These are phyloP conservation scores for Heliocidaris tuberculata DNA, from an alignment of 35 echinoderm and acorn worm species.

Conservation along the genomic window DNA sequence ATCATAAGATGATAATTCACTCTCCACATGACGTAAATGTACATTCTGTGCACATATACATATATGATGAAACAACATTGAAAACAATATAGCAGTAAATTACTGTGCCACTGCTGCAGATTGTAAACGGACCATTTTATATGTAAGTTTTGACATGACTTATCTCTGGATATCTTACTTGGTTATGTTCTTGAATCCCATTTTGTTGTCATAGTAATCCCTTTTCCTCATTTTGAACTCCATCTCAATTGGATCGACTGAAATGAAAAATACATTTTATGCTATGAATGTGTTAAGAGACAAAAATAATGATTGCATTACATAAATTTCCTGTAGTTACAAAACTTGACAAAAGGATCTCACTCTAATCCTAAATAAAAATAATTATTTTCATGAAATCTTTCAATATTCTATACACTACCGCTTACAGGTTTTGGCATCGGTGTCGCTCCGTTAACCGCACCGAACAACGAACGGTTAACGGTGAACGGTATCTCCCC, in stretches of 20 bases:
- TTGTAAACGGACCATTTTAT: too few species aligned
- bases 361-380: too few species aligned
- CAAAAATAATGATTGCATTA: not conserved
- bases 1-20: too few species aligned
- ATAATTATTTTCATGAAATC: not conserved
- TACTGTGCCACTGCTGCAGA: too few species aligned
- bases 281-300: not conserved
- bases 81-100: too few species aligned
- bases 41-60: too few species aligned
- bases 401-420: not conserved
- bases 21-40: too few species aligned
- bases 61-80: too few species aligned
- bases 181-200: slow-evolving; percentile 72
- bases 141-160: not conserved
- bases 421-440: too few species aligned
- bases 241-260: slow-evolving; percentile 61
- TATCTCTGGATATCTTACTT: slow-evolving; percentile 61
- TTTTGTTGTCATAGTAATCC: slow-evolving; percentile 82
- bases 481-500: too few species aligned
- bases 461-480: too few species aligned
- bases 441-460: too few species aligned
- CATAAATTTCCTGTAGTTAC: not conserved
- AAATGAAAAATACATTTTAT: not conserved
- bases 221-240: slow-evolving; percentile 85
- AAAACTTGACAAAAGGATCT: not conserved